phyloP scores from a whole-genome alignment of 2,797 vertebrate species.

The Melanotaenia boesemani region DNA sequence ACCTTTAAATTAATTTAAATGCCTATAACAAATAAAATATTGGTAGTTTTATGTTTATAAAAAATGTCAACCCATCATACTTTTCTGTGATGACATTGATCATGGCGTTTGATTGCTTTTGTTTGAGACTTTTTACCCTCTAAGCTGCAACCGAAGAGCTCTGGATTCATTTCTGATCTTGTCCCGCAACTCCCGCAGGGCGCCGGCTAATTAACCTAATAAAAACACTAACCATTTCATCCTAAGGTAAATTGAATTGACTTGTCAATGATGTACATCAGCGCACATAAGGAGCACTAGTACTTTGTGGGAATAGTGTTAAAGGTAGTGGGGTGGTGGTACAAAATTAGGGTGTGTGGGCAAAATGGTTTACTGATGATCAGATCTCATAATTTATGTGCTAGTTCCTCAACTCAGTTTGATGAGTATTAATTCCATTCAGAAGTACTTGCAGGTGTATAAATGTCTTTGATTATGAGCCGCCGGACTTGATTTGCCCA shows the following conservation, averaged over 20 bases:
- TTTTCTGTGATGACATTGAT: no score
- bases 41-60: no score
- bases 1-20: no score
- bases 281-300: constrained; percentile 84
- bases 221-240: constrained; percentile 94
- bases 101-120: constrained; percentile 25
- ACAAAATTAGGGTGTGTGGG: constrained; percentile 15
- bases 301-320: constrained; percentile 61
- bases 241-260: constrained; percentile 97
- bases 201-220: constrained; percentile 96
- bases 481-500: background rate
- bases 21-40: no score
- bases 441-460: background rate
- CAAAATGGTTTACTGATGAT: constrained; percentile 26
- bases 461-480: background rate
- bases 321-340: constrained; percentile 32
- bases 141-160: constrained; percentile 67
- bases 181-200: constrained; percentile 90
- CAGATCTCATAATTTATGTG: background rate
- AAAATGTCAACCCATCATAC: no score
- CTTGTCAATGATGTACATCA: constrained; percentile 91
- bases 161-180: constrained; percentile 81
- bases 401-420: background rate
- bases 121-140: constrained; percentile 36
- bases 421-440: constrained; percentile 7